These are phyloP conservation scores for Magallana ariakensis DNA, from an alignment of 1,140 invertebrate genomes.

Conservation along the genomic window DNA sequence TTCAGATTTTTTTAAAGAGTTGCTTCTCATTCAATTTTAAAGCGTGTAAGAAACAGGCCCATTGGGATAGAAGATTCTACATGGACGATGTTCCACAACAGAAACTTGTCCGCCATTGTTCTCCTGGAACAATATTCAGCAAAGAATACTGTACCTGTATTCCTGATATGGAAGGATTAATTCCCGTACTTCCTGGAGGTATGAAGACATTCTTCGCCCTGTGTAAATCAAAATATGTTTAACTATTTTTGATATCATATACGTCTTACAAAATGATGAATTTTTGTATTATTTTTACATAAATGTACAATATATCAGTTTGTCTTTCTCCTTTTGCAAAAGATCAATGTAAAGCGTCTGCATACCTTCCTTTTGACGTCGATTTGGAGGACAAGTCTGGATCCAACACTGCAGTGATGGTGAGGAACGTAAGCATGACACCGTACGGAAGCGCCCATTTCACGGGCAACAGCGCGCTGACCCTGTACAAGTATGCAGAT, in stretches of 20 bases:
- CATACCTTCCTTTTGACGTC: constrained; percentile 52
- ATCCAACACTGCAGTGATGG: neutral
- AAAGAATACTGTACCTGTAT: constrained; percentile 62
- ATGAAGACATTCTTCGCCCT: neutral
- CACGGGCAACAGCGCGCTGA: constrained; percentile 56
- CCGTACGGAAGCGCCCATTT: constrained; percentile 64
- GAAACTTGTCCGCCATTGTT: constrained; percentile 59
- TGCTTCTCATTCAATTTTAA: neutral
- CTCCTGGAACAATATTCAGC: constrained; percentile 64
- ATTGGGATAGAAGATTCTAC: constrained; percentile 59
- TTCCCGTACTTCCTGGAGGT: constrained; percentile 50
- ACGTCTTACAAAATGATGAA: no score
- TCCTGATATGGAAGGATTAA: constrained; percentile 37
- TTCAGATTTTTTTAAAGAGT: no score
- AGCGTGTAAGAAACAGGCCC: constrained; percentile 62
- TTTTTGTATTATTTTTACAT: no score
- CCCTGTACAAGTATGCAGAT: constrained; percentile 57
- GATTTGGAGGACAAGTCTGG: constrained; percentile 56
- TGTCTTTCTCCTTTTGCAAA: neutral
- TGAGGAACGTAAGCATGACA: constrained; percentile 54
- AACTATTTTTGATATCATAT: no score
- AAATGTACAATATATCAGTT: neutral
- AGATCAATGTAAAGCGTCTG: constrained; percentile 54
- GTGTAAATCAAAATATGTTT: no score
- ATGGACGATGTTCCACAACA: constrained; percentile 62